phyloP scores from a whole-genome alignment of 2,113 vertebrate genomes.

The Lophotis ruficrista region DNA sequence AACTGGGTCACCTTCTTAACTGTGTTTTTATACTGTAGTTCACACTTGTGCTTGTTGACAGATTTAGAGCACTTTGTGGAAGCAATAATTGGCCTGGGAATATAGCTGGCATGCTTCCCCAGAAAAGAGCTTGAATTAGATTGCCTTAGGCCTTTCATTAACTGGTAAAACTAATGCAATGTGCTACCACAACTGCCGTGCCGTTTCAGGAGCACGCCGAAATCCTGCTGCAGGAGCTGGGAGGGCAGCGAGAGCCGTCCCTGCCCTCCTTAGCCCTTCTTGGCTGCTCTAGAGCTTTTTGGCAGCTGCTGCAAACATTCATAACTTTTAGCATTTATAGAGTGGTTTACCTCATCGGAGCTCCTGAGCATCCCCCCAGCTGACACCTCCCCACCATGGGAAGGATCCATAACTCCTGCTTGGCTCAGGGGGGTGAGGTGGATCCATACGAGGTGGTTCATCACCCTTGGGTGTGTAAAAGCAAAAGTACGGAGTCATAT shows the following conservation, averaged over 20 bases:
- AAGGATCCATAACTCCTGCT: not conserved
- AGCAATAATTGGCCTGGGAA: constrained; percentile 69
- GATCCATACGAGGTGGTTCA: fast-evolving
- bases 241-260: fast-evolving
- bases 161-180: not conserved
- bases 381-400: not conserved
- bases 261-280: too few species aligned
- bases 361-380: not conserved
- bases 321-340: not conserved
- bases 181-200: not conserved
- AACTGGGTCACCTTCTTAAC: constrained; percentile 40
- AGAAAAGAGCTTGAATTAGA: constrained; percentile 25
- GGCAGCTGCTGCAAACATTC: not conserved
- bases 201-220: not conserved
- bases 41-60: constrained; percentile 62
- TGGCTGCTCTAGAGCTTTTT: not conserved
- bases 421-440: fast-evolving
- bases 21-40: constrained; percentile 45
- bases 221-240: not conserved
- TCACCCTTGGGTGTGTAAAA: too few species aligned
- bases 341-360: not conserved
- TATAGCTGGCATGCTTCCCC: constrained; percentile 58
- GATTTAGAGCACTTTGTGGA: constrained; percentile 65
- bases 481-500: not conserved
- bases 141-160: constrained; percentile 45